Conservation (phyloP, 2,113 vertebrate species). For the Gambusia holbrooki region DNA sequence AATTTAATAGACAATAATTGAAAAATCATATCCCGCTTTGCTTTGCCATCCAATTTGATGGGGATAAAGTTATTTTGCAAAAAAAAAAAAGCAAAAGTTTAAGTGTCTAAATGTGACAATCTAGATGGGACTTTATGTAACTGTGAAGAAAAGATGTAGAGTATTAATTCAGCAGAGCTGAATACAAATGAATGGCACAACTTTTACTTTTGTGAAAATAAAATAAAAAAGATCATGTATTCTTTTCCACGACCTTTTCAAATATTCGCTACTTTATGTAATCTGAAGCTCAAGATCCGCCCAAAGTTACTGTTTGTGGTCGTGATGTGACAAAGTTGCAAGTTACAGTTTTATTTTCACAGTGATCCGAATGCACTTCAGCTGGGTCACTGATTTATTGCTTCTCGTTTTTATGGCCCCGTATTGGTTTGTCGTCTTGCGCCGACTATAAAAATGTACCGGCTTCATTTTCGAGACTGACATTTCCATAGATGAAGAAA, state of each 20-base stretch:
- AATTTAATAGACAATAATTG: not conserved
- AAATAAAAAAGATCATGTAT: not conserved
- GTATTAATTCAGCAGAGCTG: not conserved
- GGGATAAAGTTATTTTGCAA: not conserved
- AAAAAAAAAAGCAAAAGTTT: too few species aligned
- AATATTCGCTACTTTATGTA: not conserved
- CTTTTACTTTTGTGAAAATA: not conserved
- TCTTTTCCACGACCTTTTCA: not conserved
- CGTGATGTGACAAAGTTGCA: too few species aligned
- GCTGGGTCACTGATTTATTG: not conserved
- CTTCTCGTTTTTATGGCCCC: not conserved
- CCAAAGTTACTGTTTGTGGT: not conserved
- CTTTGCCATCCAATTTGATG: not conserved
- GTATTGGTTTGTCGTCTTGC: not conserved
- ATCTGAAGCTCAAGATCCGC: not conserved
- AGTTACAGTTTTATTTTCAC: conserved; percentile 4
- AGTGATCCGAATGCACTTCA: conserved; percentile 4
- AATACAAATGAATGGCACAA: not conserved
- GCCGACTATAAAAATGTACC: conserved; percentile 2
- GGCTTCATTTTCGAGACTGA: conserved; percentile 16
- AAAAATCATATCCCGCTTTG: not conserved
- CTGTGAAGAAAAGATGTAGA: not conserved
- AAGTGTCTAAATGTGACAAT: not conserved
- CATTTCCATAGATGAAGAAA: not conserved
- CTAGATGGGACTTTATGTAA: not conserved